These are phyloP conservation scores for Simalia tracyae DNA, from an alignment of 2,797 vertebrate genomes.

Conservation along the genomic window DNA sequence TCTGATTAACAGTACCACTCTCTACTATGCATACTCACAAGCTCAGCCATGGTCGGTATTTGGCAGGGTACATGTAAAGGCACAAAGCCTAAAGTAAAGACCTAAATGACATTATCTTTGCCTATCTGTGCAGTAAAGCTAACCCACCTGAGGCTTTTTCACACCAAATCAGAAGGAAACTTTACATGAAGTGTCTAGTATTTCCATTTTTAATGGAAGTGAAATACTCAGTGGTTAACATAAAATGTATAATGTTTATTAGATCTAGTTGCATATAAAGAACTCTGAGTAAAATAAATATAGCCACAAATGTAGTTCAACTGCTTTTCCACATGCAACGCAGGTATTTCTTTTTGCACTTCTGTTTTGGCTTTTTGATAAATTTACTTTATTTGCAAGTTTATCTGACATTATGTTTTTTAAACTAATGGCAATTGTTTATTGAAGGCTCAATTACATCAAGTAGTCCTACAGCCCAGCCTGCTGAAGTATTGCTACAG, in stretches of 20 bases:
- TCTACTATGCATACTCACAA: neutral
- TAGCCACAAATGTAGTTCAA: neutral
- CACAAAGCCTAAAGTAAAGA: neutral
- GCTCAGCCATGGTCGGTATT: neutral
- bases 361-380: neutral
- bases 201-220: neutral
- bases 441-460: slow-evolving; percentile 92
- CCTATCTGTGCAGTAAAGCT: neutral
- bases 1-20: neutral
- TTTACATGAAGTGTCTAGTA: neutral
- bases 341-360: neutral
- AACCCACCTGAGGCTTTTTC: neutral
- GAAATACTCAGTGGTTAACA: neutral
- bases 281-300: neutral
- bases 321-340: neutral
- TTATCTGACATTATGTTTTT: neutral
- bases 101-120: neutral
- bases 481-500: slow-evolving; percentile 96
- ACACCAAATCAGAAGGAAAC: neutral
- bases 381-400: neutral
- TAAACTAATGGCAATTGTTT: neutral
- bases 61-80: neutral
- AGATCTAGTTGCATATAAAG: neutral
- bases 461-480: slow-evolving; percentile 97
- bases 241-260: neutral